Conservation (phyloP, 1,140 invertebrate genomes). For the Pararge aegeria region DNA sequence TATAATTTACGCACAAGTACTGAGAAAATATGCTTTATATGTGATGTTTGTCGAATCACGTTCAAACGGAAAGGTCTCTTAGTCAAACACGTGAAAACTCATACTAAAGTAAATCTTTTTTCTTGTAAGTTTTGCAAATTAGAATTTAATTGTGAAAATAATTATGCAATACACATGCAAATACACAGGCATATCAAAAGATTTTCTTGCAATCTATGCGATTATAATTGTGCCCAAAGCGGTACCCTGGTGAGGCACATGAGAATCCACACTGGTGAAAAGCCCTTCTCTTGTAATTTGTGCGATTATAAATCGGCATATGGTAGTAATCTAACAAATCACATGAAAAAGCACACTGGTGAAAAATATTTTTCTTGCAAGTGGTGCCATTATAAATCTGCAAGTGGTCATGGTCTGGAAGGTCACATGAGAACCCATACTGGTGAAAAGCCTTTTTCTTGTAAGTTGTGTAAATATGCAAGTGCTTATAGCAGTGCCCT, state of each 20-base stretch:
- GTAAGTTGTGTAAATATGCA: background rate
- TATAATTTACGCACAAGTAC: background rate
- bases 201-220: background rate
- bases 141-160: too few species aligned
- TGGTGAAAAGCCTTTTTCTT: background rate
- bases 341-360: background rate
- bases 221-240: background rate
- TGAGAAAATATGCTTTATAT: background rate
- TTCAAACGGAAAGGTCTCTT: background rate
- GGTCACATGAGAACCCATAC: background rate
- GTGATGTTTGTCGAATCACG: background rate
- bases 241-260: background rate
- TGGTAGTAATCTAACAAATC: background rate
- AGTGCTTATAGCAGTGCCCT: background rate
- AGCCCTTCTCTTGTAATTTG: background rate
- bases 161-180: too few species aligned
- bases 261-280: background rate
- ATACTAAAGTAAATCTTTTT: background rate
- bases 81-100: background rate
- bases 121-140: too few species aligned
- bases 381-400: background rate
- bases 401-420: background rate
- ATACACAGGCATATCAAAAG: too few species aligned
- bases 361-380: background rate
- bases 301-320: background rate